Conservation (phyloP, 2,113 vertebrate genomes). For the Galemys pyrenaicus region DNA sequence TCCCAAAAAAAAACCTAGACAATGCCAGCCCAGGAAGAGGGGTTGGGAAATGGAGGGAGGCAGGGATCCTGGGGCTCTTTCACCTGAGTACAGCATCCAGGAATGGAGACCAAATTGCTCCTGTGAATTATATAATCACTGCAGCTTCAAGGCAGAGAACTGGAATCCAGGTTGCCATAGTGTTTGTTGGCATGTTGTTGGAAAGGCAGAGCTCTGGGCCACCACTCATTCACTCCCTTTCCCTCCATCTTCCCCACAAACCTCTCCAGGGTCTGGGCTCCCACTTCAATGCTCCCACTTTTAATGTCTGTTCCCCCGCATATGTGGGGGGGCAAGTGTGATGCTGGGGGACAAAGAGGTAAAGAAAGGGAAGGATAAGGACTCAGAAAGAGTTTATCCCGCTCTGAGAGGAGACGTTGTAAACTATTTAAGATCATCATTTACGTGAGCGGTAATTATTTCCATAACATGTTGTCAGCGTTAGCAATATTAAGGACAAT, state of each 20-base stretch:
- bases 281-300: slow-evolving; percentile 48
- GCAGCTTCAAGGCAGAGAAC: slow-evolving; percentile 85
- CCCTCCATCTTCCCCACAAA: slow-evolving; percentile 50
- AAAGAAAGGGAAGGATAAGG: not conserved
- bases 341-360: not conserved
- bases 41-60: not conserved
- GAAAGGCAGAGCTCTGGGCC: slow-evolving; percentile 81
- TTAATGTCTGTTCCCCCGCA: not conserved
- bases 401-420: not conserved
- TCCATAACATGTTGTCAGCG: not conserved
- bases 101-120: slow-evolving; percentile 82
- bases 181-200: slow-evolving; percentile 82
- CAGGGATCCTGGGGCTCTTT: slow-evolving; percentile 68
- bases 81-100: slow-evolving; percentile 78
- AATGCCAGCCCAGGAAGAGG: not conserved
- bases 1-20: not conserved
- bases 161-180: slow-evolving; percentile 87
- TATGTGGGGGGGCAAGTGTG: not conserved
- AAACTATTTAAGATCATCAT: not conserved
- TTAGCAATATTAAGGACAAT: not conserved
- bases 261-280: slow-evolving; percentile 17
- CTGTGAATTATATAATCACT: slow-evolving; percentile 89
- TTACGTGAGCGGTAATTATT: not conserved
- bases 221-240: not conserved
- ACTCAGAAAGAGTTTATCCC: not conserved